Percentiles rank a stretch among this genome's conserved stretches.
These are phyloP conservation scores for Ctena decussata DNA, from an alignment of 2,888 invertebrate genomes.

Conservation along the genomic window DNA sequence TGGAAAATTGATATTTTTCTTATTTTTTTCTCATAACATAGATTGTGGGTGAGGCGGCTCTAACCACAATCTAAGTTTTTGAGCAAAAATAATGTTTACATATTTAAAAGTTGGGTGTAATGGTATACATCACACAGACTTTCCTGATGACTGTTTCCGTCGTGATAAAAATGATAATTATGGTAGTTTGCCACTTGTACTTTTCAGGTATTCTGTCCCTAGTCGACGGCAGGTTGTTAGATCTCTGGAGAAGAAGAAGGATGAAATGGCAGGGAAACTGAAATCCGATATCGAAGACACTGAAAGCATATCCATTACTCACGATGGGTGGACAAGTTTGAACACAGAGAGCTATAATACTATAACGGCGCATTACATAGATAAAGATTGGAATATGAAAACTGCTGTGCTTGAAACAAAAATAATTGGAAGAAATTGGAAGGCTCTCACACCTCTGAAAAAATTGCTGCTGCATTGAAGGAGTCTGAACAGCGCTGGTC, in stretches of 20 bases:
- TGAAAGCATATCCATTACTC: constrained; percentile 22
- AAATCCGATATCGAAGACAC: neutral
- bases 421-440: constrained; percentile 6
- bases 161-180: no score
- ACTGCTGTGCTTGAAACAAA: constrained; percentile 21
- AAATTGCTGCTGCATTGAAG: constrained; percentile 10
- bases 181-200: neutral
- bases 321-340: constrained; percentile 43
- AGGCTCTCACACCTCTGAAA: constrained; percentile 37
- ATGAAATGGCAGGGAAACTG: constrained; percentile 5
- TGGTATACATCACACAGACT: no score
- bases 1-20: no score
- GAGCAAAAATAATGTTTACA: no score
- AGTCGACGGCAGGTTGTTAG: neutral
- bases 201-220: constrained; percentile 18
- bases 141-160: no score
- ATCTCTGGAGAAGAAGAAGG: constrained; percentile 16
- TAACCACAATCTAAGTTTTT: no score
- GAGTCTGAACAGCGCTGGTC: constrained; percentile 15
- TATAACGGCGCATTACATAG: constrained; percentile 31
- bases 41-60: no score
- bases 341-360: constrained; percentile 28
- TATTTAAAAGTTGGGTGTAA: no score
- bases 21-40: no score
- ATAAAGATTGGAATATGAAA: constrained; percentile 29